These are phyloP conservation scores for Liposcelis brunnea DNA, from an alignment of 2,888 invertebrate genomes.

Conservation along the genomic window DNA sequence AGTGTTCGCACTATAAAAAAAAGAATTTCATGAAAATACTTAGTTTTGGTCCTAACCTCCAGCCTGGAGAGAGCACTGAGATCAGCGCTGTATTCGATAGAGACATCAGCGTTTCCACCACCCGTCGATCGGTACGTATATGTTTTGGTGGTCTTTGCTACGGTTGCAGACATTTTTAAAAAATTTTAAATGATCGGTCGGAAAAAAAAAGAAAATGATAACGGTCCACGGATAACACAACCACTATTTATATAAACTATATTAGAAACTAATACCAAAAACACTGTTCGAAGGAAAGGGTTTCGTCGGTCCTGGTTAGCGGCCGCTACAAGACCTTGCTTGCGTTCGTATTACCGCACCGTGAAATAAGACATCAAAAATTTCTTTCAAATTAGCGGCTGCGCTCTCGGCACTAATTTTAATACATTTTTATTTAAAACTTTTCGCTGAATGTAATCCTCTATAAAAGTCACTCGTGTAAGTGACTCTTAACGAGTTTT, in stretches of 20 bases:
- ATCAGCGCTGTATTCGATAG: slow-evolving; percentile 89
- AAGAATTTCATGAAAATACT: background rate
- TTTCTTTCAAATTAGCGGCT: background rate
- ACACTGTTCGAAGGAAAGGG: slow-evolving; percentile 4
- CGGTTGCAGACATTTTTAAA: slow-evolving; percentile 21
- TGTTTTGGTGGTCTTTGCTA: slow-evolving; percentile 63
- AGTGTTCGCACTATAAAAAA: background rate
- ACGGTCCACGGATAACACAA: background rate
- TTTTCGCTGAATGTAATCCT: too few relatives aligned
- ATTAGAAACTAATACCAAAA: slow-evolving; percentile 5
- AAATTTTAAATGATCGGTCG: background rate
- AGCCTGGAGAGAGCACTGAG: slow-evolving; percentile 85
- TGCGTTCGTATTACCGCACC: slow-evolving; percentile 7
- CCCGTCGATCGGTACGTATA: slow-evolving; percentile 83
- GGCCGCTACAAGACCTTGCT: slow-evolving; percentile 5
- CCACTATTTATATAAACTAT: slow-evolving; percentile 4
- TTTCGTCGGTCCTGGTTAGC: slow-evolving; percentile 5
- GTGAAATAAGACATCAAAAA: slow-evolving; percentile 9
- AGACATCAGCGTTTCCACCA: slow-evolving; percentile 62
- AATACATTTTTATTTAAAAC: too few relatives aligned
- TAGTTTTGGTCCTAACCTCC: slow-evolving; percentile 51
- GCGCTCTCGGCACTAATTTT: too few relatives aligned
- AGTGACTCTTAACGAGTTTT: too few relatives aligned
- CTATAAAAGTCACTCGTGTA: too few relatives aligned
- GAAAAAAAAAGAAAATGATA: slow-evolving; percentile 6